phyloP scores from a whole-genome alignment of 1,140 invertebrate species.

The Contarinia nasturtii region DNA sequence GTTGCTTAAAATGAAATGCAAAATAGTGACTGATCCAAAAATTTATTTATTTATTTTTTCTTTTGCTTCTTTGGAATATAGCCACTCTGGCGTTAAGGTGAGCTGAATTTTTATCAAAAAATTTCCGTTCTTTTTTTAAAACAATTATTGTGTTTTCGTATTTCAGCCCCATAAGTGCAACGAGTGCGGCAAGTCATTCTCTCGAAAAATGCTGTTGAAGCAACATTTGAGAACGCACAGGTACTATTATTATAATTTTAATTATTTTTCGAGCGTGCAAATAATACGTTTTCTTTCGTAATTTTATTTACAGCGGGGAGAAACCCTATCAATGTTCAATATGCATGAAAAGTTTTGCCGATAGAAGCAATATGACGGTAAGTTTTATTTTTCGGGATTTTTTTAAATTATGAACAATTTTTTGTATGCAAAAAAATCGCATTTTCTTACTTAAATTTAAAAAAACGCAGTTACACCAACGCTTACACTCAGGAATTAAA shows the following conservation, averaged over 20 bases:
- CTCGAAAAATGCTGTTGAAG: conserved; percentile 60
- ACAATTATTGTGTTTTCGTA: neutral
- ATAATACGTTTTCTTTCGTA: neutral
- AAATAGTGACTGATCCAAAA: neutral
- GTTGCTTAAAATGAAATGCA: neutral
- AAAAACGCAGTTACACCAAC: too few relatives aligned
- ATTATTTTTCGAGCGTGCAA: neutral
- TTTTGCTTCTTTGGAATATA: neutral
- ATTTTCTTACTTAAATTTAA: too few relatives aligned
- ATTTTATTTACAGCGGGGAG: conserved; percentile 8
- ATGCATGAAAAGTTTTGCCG: conserved; percentile 36
- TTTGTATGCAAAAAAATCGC: too few relatives aligned
- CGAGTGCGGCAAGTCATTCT: conserved; percentile 71
- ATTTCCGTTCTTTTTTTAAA: neutral
- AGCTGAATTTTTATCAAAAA: too few relatives aligned
- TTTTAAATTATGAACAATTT: too few relatives aligned
- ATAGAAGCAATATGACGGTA: conserved; percentile 62
- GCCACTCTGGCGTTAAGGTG: neutral
- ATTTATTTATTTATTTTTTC: neutral
- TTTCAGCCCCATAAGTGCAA: conserved; percentile 50
- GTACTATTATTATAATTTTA: conserved; percentile 9
- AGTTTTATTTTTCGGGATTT: conserved; percentile 36
- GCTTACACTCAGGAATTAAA: conserved; percentile 42
- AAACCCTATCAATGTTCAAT: conserved; percentile 23
- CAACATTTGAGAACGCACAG: conserved; percentile 60